Evolutionary conservation across 2,113 vertebrate genomes (phyloP).

Genomic region (Recurvirostra avosetta): DNA sequence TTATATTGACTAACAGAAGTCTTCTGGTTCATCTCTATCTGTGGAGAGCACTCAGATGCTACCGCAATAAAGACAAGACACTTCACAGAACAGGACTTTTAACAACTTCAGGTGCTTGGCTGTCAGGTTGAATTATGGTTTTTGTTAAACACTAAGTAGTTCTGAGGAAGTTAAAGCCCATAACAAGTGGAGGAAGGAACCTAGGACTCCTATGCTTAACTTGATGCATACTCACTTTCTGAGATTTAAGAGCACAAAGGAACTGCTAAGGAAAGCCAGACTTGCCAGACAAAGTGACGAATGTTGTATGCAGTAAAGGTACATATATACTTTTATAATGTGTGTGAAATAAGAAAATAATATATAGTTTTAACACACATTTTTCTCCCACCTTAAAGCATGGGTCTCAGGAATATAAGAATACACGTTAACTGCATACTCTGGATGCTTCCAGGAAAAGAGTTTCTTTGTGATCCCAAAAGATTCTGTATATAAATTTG

Average conservation of each 20-base stretch:
- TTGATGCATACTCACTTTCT: neutral
- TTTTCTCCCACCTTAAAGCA: neutral
- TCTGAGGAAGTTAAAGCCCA: neutral
- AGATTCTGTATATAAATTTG: neutral
- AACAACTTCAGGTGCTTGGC: neutral
- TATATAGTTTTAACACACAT: neutral
- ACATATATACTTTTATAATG: neutral
- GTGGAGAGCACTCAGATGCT: neutral
- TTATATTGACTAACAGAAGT: neutral
- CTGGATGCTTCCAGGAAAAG: neutral
- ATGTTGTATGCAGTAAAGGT: neutral
- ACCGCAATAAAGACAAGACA: neutral
- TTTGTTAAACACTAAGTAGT: neutral
- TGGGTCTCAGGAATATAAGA: neutral
- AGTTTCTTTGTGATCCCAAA: neutral
- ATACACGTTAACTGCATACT: neutral
- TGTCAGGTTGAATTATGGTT: neutral
- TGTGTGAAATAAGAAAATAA: neutral
- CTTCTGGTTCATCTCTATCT: neutral
- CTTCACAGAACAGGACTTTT: neutral
- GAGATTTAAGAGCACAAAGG: neutral
- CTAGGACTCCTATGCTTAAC: neutral
- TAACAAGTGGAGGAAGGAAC: neutral
- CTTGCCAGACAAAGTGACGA: neutral
- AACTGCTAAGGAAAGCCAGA: neutral